Evolutionary conservation across 2,113 vertebrate genomes (phyloP).

Genomic region (Solea senegalensis): DNA sequence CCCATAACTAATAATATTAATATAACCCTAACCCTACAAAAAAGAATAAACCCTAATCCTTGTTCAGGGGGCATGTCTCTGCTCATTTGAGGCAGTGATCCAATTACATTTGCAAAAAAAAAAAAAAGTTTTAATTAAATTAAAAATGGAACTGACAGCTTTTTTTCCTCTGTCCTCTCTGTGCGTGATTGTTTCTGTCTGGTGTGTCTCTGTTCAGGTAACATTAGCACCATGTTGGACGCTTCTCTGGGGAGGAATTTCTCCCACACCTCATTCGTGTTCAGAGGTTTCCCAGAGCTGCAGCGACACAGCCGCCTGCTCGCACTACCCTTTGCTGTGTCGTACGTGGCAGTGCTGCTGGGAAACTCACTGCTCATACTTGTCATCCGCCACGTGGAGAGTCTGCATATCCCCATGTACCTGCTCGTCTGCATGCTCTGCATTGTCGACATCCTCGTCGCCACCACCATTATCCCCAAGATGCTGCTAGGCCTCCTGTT

Average conservation of each 20-base stretch:
- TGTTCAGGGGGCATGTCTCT: no score
- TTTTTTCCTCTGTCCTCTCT: background rate
- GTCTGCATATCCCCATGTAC: constrained; percentile 82
- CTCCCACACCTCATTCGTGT: constrained; percentile 72
- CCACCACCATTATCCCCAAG: constrained; percentile 72
- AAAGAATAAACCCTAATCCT: background rate
- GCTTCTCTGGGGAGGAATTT: constrained; percentile 45
- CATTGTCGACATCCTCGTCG: constrained; percentile 68
- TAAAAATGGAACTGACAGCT: background rate
- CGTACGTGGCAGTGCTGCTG: constrained; percentile 63
- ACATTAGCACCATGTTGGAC: constrained; percentile 21
- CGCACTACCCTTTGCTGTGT: constrained; percentile 59
- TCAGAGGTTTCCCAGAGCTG: constrained; percentile 73
- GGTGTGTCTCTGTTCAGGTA: background rate
- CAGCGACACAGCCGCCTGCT: constrained; percentile 61
- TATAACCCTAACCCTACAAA: no score
- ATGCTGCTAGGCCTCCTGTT: constrained; percentile 75
- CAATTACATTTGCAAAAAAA: no score
- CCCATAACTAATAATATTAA: no score
- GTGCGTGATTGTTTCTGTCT: background rate
- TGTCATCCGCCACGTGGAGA: constrained; percentile 55
- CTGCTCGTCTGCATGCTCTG: constrained; percentile 79
- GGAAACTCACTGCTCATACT: constrained; percentile 71
- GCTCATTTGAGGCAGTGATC: no score
- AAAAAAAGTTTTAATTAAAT: no score